Evolutionary conservation across 1,140 invertebrate genomes (phyloP).

Genomic region (Drosophila eugracilis): DNA sequence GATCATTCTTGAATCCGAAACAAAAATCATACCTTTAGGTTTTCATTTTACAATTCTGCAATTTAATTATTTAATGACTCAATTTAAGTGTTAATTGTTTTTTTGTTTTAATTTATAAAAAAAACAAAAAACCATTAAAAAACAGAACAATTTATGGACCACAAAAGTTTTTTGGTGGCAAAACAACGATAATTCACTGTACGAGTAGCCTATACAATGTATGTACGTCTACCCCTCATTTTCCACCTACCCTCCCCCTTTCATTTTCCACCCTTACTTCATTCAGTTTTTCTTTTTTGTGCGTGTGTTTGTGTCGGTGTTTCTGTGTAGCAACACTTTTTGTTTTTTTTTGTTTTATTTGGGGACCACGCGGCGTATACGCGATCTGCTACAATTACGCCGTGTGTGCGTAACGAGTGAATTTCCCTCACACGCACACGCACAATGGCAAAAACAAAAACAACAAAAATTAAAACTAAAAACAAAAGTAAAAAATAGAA

Average conservation of each 20-base stretch:
- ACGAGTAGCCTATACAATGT: slow-evolving; percentile 31
- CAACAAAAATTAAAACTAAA: slow-evolving; percentile 1
- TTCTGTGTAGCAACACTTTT: slow-evolving; percentile 56
- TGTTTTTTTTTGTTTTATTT: slow-evolving; percentile 7
- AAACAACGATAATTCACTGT: slow-evolving; percentile 16
- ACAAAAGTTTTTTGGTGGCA: background rate
- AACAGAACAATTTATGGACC: background rate
- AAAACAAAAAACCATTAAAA: too few species aligned
- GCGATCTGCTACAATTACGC: slow-evolving; percentile 70
- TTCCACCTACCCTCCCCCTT: background rate
- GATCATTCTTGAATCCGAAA: too few species aligned
- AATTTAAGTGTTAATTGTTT: background rate
- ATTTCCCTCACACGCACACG: slow-evolving; percentile 37
- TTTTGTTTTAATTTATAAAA: background rate
- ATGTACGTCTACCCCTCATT: slow-evolving; percentile 2
- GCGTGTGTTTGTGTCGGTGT: background rate
- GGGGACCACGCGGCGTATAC: slow-evolving; percentile 61
- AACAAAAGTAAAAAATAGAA: background rate
- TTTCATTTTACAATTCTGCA: too few species aligned
- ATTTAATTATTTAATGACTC: background rate
- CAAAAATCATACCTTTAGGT: too few species aligned
- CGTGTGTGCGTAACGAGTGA: slow-evolving; percentile 50
- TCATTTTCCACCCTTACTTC: background rate
- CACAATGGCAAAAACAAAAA: slow-evolving; percentile 25
- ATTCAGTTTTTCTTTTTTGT: slow-evolving; percentile 17